Evolutionary conservation across 2,797 vertebrate species (phyloP).

Genomic region (Psittacula derbiana): DNA sequence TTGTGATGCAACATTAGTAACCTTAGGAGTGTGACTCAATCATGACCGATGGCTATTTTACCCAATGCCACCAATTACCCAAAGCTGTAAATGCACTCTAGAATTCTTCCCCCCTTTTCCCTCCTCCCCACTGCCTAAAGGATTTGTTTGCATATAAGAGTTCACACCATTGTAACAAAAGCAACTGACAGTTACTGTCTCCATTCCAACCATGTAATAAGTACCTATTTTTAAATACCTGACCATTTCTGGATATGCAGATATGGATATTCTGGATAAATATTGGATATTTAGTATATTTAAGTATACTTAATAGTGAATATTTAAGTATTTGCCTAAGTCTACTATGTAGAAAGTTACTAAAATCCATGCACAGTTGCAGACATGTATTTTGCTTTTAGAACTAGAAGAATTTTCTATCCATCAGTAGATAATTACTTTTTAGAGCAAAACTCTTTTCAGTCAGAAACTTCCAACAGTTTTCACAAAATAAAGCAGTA

Average conservation of each 20-base stretch:
- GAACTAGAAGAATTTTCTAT: not conserved
- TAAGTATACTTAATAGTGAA: not conserved
- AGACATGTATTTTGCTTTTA: not conserved
- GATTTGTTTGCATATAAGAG: not conserved
- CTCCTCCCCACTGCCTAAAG: constrained; percentile 28
- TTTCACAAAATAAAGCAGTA: not conserved
- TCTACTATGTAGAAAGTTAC: not conserved
- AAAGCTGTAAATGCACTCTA: constrained; percentile 55
- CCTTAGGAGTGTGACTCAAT: constrained; percentile 77
- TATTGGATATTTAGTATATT: not conserved
- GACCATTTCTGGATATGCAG: not conserved
- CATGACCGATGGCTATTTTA: constrained; percentile 60
- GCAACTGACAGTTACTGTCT: not conserved
- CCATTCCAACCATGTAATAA: not conserved
- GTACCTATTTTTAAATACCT: not conserved
- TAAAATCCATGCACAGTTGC: not conserved
- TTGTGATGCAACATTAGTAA: constrained; percentile 86
- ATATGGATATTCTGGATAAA: too few species aligned
- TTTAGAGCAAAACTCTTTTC: not conserved
- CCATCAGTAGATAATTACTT: not conserved
- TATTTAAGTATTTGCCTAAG: constrained; percentile 9
- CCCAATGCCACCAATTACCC: constrained; percentile 66
- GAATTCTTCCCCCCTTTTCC: not conserved
- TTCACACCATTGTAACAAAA: not conserved
- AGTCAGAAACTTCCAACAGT: not conserved